Evolutionary conservation across 2,113 vertebrate species (phyloP), one percentile per base, ranked within the genome.

Genomic region (Dasypus novemcinctus): DNA sequence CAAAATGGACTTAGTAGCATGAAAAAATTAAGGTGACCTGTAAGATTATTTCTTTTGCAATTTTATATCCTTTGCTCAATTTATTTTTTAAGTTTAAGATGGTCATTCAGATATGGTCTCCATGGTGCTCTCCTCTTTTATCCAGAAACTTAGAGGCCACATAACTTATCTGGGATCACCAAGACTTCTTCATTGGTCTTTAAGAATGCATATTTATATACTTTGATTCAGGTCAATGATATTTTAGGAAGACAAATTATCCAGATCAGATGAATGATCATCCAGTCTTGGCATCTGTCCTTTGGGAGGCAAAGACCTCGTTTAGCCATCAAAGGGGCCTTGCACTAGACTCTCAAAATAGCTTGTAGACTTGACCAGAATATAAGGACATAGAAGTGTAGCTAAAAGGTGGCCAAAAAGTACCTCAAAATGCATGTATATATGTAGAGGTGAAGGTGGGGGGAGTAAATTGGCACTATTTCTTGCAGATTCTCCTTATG

Each of bases 11-110:
- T 85, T 88, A 78, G 15, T 54, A 87, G 66, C 52, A 43, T 38
- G 66, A 88, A 10, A 54, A 93, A 94, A 94, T 92, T 83, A 87
- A 49, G n/a, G 31, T 94, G 76, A 74, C 69, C 46, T 92, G 46
- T 83, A 20, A 82, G 54, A 64, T 74, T 43, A 71, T 75, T 96
- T 94, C 64, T 76, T 87, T 80, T 23, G 61, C 85, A 74, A 31
- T 71, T 89, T 82, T 79, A 76, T 10, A n/a, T 29, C 71, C 29
- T 46, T 74, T 83, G 38, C 57, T 92, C 57, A 80, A 27, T 46
- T 89, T 80, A 59, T 59, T 81, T 82, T 38, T 63, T 61, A 59
- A 88, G 18, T 93, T 93, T 85, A 71, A 49, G 63, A 59, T 36
- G 20, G 29, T 88, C 91, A 46, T 90, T 64, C 31, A 63, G 36